Conservation (phyloP, 2,113 vertebrate species). For the Synchiropus splendidus region DNA sequence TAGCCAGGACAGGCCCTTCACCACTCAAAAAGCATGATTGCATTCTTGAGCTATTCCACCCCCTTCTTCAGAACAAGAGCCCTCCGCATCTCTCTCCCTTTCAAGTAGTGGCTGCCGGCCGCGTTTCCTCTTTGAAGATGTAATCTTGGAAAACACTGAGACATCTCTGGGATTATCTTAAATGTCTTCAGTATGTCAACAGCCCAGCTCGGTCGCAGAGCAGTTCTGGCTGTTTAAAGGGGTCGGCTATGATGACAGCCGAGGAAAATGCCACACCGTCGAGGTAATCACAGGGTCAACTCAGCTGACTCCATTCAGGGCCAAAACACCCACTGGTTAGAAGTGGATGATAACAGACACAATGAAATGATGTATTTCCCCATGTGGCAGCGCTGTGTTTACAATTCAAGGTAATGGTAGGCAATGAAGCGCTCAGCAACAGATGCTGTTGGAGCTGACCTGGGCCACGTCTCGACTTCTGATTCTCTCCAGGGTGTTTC, state of each 20-base stretch:
- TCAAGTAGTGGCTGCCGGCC: slow-evolving; percentile 50
- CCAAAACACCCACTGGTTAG: slow-evolving; percentile 34
- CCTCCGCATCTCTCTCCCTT: slow-evolving; percentile 48
- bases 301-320: slow-evolving; percentile 26
- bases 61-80: slow-evolving; percentile 50
- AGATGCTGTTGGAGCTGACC: slow-evolving; percentile 11
- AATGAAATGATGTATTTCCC: slow-evolving; percentile 40
- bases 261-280: slow-evolving; percentile 37
- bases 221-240: slow-evolving; percentile 37
- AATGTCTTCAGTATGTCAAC: slow-evolving; percentile 66
- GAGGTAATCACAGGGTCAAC: slow-evolving; percentile 54
- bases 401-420: slow-evolving; percentile 31
- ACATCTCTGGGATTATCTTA: slow-evolving; percentile 63
- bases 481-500: too few species aligned
- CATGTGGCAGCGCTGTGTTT: slow-evolving; percentile 30
- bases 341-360: slow-evolving; percentile 39
- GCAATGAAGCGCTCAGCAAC: slow-evolving; percentile 16
- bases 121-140: slow-evolving; percentile 60
- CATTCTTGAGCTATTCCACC: slow-evolving; percentile 58
- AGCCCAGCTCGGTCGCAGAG: slow-evolving; percentile 38
- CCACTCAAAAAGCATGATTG: slow-evolving; percentile 54
- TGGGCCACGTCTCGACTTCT: too few species aligned
- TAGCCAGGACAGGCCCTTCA: slow-evolving; percentile 54
- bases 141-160: slow-evolving; percentile 64
- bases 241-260: slow-evolving; percentile 46